These are phyloP conservation scores for Ooceraea biroi DNA, from an alignment of 1,140 invertebrate species.

Conservation along the genomic window DNA sequence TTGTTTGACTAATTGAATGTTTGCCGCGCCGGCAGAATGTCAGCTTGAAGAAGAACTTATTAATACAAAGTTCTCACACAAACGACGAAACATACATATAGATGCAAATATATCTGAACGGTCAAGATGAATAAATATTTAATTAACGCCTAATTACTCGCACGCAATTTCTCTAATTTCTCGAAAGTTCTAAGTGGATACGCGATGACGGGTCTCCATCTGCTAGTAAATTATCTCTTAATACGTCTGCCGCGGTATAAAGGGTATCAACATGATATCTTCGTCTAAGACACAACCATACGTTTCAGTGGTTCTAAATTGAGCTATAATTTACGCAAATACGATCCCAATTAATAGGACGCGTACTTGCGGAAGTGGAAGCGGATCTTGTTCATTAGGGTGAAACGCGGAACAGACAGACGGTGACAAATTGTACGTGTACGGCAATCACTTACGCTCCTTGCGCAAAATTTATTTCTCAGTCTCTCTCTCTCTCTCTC, in stretches of 20 bases:
- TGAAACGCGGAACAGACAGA: constrained; percentile 11
- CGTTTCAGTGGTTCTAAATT: constrained; percentile 4
- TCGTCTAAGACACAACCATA: neutral
- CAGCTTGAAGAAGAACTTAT: neutral
- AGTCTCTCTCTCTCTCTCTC: neutral
- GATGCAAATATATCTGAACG: neutral
- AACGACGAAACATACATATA: neutral
- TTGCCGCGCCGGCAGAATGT: neutral
- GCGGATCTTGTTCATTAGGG: constrained; percentile 14
- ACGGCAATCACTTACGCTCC: constrained; percentile 8
- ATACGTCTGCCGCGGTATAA: neutral
- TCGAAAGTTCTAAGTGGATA: neutral
- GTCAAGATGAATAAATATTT: neutral
- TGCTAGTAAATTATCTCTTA: neutral
- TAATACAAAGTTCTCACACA: too few relatives aligned
- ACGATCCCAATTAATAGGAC: constrained; percentile 9
- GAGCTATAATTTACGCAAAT: constrained; percentile 4
- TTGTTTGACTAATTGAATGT: too few relatives aligned
- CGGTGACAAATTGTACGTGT: neutral
- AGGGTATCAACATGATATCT: neutral
- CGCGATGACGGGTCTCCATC: neutral
- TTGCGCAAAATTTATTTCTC: constrained; percentile 21
- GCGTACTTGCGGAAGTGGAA: constrained; percentile 1
- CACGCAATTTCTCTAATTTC: neutral
- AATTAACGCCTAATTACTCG: neutral